These are phyloP conservation scores for Lasiurus cinereus DNA, from an alignment of 2,113 vertebrate genomes.

Conservation along the genomic window DNA sequence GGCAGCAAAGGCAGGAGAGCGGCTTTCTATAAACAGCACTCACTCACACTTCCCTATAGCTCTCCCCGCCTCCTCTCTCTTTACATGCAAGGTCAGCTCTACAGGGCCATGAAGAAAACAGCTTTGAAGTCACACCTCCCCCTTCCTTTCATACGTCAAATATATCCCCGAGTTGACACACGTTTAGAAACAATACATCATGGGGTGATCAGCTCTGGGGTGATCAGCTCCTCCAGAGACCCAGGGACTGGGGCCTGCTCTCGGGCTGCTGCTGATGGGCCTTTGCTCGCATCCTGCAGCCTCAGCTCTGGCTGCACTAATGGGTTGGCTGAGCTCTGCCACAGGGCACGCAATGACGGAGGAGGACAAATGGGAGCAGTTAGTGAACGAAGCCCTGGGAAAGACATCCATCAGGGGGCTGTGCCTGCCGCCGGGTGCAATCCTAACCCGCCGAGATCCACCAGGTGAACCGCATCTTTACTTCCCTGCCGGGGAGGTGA, in stretches of 20 bases:
- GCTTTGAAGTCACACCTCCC: neutral
- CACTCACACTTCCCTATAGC: constrained; percentile 51
- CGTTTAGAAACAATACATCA: constrained; percentile 60
- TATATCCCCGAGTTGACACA: constrained; percentile 66
- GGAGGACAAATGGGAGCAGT: constrained; percentile 77
- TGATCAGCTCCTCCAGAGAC: constrained; percentile 60
- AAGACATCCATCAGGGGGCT: constrained; percentile 77
- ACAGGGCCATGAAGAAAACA: constrained; percentile 10
- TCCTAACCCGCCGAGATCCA: constrained; percentile 74
- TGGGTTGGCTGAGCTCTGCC: constrained; percentile 69
- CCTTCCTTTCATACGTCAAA: constrained; percentile 43
- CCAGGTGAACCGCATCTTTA: constrained; percentile 62
- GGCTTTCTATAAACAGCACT: constrained; percentile 60
- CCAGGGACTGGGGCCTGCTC: neutral
- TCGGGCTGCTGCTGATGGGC: neutral
- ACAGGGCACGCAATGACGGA: constrained; percentile 74
- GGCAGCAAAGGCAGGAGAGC: constrained; percentile 51
- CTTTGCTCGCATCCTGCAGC: constrained; percentile 75
- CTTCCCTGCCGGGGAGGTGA: constrained; percentile 69
- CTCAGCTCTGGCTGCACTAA: constrained; percentile 71
- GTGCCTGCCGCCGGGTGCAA: constrained; percentile 68
- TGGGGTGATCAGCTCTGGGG: constrained; percentile 58
- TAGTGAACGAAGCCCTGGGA: constrained; percentile 57
- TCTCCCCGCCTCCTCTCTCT: neutral
- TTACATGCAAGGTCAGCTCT: constrained; percentile 72